phyloP scores from a whole-genome alignment of 2,888 invertebrate genomes.

The Spatulosminthurus flaviceps region DNA sequence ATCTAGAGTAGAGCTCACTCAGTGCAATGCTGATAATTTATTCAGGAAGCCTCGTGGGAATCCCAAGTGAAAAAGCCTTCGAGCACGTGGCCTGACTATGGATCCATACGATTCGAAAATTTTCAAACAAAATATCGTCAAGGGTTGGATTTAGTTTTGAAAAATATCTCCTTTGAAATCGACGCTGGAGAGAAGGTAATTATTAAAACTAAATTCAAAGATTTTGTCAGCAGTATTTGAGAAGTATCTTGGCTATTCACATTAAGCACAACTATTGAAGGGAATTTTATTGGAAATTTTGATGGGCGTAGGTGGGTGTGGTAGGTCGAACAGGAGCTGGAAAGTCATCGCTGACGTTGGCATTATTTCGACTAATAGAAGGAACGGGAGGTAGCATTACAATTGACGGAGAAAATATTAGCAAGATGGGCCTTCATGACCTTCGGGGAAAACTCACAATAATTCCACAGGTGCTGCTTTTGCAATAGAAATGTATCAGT shows the following conservation, averaged over 20 bases:
- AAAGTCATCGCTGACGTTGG: constrained; percentile 67
- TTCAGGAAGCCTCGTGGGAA: constrained; percentile 64
- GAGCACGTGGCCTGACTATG: constrained; percentile 67
- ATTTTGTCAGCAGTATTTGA: no score
- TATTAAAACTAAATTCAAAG: no score
- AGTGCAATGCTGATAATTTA: not conserved
- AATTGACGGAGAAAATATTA: constrained; percentile 85
- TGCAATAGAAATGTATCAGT: no score
- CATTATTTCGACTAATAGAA: constrained; percentile 90
- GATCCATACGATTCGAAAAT: constrained; percentile 67
- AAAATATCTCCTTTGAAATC: constrained; percentile 66
- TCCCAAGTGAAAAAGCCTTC: constrained; percentile 53
- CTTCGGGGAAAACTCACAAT: constrained; percentile 85
- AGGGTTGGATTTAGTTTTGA: constrained; percentile 68
- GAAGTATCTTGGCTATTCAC: no score
- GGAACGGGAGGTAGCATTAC: constrained; percentile 81
- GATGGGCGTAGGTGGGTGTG: constrained; percentile 68
- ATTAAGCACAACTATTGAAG: no score
- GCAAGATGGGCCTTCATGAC: constrained; percentile 84
- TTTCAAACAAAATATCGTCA: constrained; percentile 67
- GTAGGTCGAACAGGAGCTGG: constrained; percentile 71
- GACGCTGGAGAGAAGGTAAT: constrained; percentile 66
- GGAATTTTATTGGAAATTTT: no score
- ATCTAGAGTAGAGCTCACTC: not conserved
- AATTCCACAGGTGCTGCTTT: constrained; percentile 72